Evolutionary conservation across 2,888 invertebrate species (phyloP), one percentile per base, ranked within the genome.

Genomic region (Drosophila paucipuncta): DNA sequence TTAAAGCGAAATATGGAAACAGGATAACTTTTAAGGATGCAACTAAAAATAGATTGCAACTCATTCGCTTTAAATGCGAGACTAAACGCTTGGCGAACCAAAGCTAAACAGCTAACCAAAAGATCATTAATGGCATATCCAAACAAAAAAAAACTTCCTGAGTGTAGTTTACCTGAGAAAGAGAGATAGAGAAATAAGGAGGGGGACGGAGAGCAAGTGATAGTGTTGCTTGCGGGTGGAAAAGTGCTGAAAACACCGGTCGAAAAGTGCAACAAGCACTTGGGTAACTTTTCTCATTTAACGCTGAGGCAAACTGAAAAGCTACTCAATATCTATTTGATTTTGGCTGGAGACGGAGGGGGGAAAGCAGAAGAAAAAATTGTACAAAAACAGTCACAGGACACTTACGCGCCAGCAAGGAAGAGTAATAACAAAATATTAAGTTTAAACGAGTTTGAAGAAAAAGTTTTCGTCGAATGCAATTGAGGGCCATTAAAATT

Each of bases 281-380:
- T 76, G 64, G 35, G 31, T 86, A 88, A 88, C 87, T 88, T 88
- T 88, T 90, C 88, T 88, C 88, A 88, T 88, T 91, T 90, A 84
- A 85, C 76, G 83, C 75, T 66, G 71, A 76, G 73, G 83, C 90
- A 81, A 89, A 89, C 90, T 89, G 69, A 85, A 85, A 90, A 90
- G 85, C 85, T 90, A 82, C 90, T 89, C 86, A 83, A 89, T 89
- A 90, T 83, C 89, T 86, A 86, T 90, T 86, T 86, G 88, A 90
- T 74, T 82, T 76, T 59, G 22, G 52, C 60, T 68, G 54, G 57
- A 35, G 55, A 53, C 30, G 28, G 47, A 39, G 35, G 13, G 28
- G n/a, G 25, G 35, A 30, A 28, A 47, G 59, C 30, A 1, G 25
- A 18, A 55, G 22, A 7, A 82, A 76, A 83, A 76, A 70, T 22